These are phyloP conservation scores for Sebastes itinus DNA, from an alignment of 2,797 vertebrate genomes.

Conservation along the genomic window DNA sequence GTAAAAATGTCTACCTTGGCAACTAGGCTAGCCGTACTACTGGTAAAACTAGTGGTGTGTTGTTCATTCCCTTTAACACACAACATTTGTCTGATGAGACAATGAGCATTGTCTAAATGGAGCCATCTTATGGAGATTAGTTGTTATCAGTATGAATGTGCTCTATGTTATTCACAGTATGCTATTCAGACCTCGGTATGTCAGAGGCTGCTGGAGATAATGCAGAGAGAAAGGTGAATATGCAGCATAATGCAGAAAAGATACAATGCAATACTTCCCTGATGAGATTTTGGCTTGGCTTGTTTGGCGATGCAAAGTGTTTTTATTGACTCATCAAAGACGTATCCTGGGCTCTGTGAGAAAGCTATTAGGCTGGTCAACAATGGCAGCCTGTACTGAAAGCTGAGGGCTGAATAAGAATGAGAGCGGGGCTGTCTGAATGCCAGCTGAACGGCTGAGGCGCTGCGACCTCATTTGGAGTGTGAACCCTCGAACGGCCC, in stretches of 20 bases:
- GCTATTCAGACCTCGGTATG: conserved; percentile 5
- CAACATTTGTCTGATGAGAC: neutral
- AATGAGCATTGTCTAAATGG: neutral
- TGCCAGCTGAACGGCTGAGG: conserved; percentile 54
- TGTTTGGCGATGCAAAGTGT: conserved; percentile 61
- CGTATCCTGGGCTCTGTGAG: conserved; percentile 42
- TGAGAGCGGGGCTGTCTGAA: conserved; percentile 43
- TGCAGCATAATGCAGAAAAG: conserved; percentile 51
- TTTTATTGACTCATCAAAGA: conserved; percentile 75
- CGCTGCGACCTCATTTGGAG: conserved; percentile 58
- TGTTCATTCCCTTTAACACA: neutral
- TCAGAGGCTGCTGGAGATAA: conserved; percentile 14
- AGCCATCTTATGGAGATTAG: conserved; percentile 1
- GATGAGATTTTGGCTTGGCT: conserved; percentile 45
- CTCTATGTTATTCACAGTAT: conserved; percentile 10
- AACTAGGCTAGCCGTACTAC: too few species aligned
- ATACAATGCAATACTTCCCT: conserved; percentile 49
- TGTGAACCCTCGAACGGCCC: conserved; percentile 36
- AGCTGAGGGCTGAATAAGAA: conserved; percentile 64
- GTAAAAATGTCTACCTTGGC: neutral
- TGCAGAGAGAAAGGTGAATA: conserved; percentile 47
- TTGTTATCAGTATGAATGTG: conserved; percentile 5
- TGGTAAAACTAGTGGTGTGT: neutral
- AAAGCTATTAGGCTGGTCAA: conserved; percentile 70
- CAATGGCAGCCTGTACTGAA: conserved; percentile 60